Percentiles rank a stretch among this genome's conserved stretches.
Evolutionary conservation across 2,888 invertebrate genomes (phyloP).

Genomic region (Acanthosepion lycidas): DNA sequence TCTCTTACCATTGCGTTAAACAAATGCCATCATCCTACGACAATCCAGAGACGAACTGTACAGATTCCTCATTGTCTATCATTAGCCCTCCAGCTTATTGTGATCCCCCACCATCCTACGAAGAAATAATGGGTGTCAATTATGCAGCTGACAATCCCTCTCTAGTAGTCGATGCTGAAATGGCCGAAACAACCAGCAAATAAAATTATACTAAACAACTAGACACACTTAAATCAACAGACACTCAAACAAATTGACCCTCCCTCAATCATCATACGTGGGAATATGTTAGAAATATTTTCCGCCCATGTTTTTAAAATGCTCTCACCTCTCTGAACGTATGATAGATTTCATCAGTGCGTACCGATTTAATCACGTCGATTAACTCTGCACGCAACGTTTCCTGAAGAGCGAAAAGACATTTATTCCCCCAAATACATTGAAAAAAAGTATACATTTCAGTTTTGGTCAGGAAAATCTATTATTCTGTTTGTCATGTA

Average conservation of each 20-base stretch:
- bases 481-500: too few species aligned
- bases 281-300: too few species aligned
- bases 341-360: too few species aligned
- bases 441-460: too few species aligned
- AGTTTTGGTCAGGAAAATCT: too few species aligned
- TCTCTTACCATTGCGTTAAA: conserved; percentile 36
- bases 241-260: neutral
- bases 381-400: too few species aligned
- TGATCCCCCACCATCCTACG: conserved; percentile 41
- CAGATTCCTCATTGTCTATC: neutral
- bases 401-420: too few species aligned
- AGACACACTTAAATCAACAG: neutral
- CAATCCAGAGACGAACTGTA: neutral
- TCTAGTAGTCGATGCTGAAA: conserved; percentile 8
- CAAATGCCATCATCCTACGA: neutral
- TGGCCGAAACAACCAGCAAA: neutral
- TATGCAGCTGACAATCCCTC: neutral
- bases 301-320: too few species aligned
- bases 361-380: neutral
- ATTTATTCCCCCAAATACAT: too few species aligned
- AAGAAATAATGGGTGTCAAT: conserved; percentile 40
- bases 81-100: conserved; percentile 1
- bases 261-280: too few species aligned
- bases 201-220: neutral
- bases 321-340: too few species aligned